Conservation (phyloP, 1,140 invertebrate species). For the Aricia agestis region DNA sequence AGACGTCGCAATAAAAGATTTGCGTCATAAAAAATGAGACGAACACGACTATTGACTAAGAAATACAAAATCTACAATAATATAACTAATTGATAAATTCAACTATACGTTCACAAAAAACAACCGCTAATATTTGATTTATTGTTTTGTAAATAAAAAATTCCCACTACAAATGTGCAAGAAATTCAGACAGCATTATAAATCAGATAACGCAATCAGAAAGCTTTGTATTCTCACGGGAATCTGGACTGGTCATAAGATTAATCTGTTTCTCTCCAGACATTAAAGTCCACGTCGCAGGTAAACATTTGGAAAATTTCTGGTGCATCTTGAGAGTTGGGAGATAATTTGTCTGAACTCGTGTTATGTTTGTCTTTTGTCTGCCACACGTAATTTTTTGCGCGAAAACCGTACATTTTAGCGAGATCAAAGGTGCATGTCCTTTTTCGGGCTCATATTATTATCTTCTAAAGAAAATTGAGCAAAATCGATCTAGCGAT, state of each 20-base stretch:
- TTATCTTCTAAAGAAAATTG: too few relatives aligned
- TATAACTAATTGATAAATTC: too few relatives aligned
- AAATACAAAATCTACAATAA: too few relatives aligned
- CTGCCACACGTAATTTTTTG: background rate
- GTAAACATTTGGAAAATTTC: conserved; percentile 3
- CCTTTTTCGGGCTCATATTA: too few relatives aligned
- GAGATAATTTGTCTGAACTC: background rate
- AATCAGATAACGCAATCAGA: background rate
- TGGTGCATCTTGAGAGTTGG: background rate
- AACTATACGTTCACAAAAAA: too few relatives aligned
- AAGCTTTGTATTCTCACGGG: background rate
- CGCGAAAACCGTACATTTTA: too few relatives aligned
- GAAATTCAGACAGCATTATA: background rate
- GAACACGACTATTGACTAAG: too few relatives aligned
- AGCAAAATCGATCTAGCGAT: too few relatives aligned
- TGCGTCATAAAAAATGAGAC: too few relatives aligned
- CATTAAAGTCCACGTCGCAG: conserved; percentile 1
- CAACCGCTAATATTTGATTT: too few relatives aligned
- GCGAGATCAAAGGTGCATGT: too few relatives aligned
- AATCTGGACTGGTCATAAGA: background rate
- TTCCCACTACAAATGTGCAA: background rate
- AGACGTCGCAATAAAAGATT: too few relatives aligned
- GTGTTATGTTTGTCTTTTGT: background rate
- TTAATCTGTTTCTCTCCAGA: conserved; percentile 1
- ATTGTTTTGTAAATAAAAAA: background rate